Percentiles rank a stretch among this genome's conserved stretches.
phyloP scores from a whole-genome alignment of 35 echinoderm and acorn worm species.

The Strongylocentrotus purpuratus region DNA sequence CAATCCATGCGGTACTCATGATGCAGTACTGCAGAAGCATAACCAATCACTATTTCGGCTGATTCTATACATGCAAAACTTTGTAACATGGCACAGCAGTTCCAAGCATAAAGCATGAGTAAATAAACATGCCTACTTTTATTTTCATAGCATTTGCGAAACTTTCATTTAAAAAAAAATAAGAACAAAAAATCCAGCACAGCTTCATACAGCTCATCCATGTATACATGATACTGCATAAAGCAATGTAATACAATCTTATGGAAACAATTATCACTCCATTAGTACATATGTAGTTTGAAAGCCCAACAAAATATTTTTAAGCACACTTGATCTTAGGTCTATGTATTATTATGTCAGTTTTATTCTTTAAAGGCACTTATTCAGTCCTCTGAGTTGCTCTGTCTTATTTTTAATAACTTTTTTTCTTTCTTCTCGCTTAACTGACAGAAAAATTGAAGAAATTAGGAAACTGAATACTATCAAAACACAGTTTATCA shows the following conservation, averaged over 20 bases:
- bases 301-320: neutral
- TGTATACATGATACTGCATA: neutral
- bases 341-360: neutral
- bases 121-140: neutral
- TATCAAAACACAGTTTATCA: too few relatives aligned
- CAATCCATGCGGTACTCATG: neutral
- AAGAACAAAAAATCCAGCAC: neutral
- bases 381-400: neutral
- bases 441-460: neutral
- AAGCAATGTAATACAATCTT: neutral
- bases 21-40: neutral
- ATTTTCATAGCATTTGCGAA: neutral
- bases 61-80: neutral
- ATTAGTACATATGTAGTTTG: neutral
- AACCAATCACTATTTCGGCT: neutral
- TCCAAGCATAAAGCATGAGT: neutral
- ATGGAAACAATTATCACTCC: neutral
- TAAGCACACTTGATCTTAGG: neutral
- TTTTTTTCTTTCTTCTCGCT: neutral
- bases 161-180: neutral
- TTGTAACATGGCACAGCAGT: neutral
- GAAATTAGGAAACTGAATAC: neutral
- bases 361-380: neutral
- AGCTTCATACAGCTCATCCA: neutral
- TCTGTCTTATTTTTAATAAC: neutral